A percentile compares a stretch with the other conserved stretches of the same genome.
Evolutionary conservation across 2,888 invertebrate genomes (phyloP).

Genomic region (Rambutsinella grinnellia): DNA sequence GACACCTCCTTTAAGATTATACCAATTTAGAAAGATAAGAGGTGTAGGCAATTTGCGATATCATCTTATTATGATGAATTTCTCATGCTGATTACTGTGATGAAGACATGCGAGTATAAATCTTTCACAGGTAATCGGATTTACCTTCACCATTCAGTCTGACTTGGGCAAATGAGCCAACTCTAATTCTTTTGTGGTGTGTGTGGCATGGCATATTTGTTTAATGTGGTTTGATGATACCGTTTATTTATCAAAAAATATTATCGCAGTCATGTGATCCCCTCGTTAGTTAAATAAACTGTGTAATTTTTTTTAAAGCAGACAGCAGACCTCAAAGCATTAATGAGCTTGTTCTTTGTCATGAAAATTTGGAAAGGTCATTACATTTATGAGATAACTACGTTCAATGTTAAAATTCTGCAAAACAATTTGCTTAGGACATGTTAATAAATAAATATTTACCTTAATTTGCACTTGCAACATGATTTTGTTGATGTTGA

Average conservation of each 20-base stretch:
- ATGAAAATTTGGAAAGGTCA: too few relatives aligned
- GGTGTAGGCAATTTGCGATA: not conserved
- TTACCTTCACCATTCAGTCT: constrained; percentile 2
- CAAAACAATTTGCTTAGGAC: too few relatives aligned
- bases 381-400: not conserved
- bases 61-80: not conserved
- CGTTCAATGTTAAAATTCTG: constrained; percentile 2
- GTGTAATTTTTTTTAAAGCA: too few relatives aligned
- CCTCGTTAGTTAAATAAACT: too few relatives aligned
- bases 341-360: too few relatives aligned
- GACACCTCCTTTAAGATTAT: not conserved
- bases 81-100: not conserved
- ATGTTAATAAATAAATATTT: not conserved
- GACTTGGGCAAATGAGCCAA: constrained; percentile 9
- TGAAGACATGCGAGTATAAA: constrained; percentile 8
- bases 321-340: too few relatives aligned
- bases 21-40: constrained; percentile 1
- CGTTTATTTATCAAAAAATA: not conserved
- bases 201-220: constrained; percentile 6
- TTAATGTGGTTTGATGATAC: not conserved
- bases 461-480: constrained; percentile 28
- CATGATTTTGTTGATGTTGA: not conserved
- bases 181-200: not conserved
- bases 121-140: constrained; percentile 15
- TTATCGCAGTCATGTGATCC: not conserved